Conservation (phyloP, 2,797 vertebrate genomes). For the Mormyrops boulengeri region DNA sequence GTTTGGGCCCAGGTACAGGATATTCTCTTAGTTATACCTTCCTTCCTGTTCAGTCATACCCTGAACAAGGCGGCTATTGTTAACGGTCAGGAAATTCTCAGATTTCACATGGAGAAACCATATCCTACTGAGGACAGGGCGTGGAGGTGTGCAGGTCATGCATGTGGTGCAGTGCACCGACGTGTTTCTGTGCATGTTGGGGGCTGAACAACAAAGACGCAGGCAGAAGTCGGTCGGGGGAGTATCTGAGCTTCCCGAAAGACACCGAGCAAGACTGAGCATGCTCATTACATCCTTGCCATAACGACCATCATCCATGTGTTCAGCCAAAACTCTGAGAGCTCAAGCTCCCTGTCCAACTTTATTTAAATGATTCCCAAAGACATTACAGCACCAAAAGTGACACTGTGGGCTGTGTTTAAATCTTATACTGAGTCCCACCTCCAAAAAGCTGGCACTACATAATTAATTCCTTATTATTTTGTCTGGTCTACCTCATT, state of each 20-base stretch:
- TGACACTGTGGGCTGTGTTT: neutral
- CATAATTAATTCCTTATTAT: neutral
- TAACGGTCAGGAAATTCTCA: neutral
- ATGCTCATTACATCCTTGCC: neutral
- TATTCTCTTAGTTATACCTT: neutral
- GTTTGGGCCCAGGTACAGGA: neutral
- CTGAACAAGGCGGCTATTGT: neutral
- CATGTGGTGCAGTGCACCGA: neutral
- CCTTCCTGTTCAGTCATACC: neutral
- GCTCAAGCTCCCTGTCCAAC: neutral
- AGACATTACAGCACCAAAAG: neutral
- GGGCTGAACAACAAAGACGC: neutral
- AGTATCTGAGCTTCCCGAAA: neutral
- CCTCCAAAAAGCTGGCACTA: neutral
- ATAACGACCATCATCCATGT: neutral
- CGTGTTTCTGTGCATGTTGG: neutral
- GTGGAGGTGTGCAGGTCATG: neutral
- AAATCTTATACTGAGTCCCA: neutral
- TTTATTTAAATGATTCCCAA: neutral
- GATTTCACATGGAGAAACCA: neutral
- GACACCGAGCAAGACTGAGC: neutral
- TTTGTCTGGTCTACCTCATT: neutral
- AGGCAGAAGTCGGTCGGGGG: neutral
- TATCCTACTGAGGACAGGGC: neutral
- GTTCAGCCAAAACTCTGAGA: neutral